Evolutionary conservation across 37 sponge, comb jelly and placozoan species (phyloP).

Genomic region (Tethya wilhelma): DNA sequence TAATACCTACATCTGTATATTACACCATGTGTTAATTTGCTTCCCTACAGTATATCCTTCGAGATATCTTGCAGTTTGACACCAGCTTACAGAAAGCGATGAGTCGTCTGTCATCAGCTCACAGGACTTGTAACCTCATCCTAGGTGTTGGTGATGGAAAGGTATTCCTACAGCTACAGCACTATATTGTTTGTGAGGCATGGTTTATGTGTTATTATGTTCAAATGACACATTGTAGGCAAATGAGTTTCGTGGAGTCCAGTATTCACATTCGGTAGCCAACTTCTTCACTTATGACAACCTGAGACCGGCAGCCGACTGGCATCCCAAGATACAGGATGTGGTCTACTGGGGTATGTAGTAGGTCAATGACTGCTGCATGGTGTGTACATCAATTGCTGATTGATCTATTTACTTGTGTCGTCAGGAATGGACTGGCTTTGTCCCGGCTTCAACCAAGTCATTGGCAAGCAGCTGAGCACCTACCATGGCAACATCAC

Average conservation of each 20-base stretch:
- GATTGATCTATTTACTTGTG: neutral
- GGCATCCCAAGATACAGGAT: conserved; percentile 80
- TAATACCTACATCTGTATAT: neutral
- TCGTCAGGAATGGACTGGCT: conserved; percentile 89
- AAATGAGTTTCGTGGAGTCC: conserved; percentile 78
- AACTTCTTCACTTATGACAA: conserved; percentile 72
- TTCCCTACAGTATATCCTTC: conserved; percentile 59
- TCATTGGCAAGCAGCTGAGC: conserved; percentile 64
- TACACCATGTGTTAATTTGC: neutral
- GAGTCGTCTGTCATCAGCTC: conserved; percentile 56
- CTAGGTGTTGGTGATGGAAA: conserved; percentile 90
- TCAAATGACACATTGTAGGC: conserved; percentile 8
- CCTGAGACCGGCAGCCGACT: conserved; percentile 67
- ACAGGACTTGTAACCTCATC: conserved; percentile 80
- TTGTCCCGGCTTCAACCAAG: conserved; percentile 82
- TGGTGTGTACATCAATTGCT: neutral
- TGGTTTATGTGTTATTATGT: neutral
- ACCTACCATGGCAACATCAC: conserved; percentile 83
- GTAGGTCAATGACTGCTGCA: neutral
- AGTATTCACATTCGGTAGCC: conserved; percentile 80
- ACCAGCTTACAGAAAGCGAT: conserved; percentile 54
- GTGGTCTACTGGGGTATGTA: conserved; percentile 83
- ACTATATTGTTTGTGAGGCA: neutral
- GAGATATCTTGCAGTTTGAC: conserved; percentile 86
- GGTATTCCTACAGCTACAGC: conserved; percentile 26